Evolutionary conservation across 2,113 vertebrate species (phyloP), one percentile per base, ranked within the genome.

Genomic region (Tragelaphus imberbis): DNA sequence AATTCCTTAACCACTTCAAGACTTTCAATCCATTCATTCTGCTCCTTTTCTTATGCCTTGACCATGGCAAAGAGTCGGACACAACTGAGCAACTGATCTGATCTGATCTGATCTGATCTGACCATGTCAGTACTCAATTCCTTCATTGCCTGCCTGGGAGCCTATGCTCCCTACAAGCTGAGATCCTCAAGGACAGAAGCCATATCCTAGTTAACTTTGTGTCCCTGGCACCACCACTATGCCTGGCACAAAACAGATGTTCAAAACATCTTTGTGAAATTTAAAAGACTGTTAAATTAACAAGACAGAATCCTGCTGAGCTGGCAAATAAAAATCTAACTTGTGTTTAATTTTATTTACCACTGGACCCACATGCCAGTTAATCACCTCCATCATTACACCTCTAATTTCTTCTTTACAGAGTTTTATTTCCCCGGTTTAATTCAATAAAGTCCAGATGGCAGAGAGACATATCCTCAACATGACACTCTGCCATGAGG

Each of bases 281-380:
- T 47, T 86, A 56, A 11, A 55, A 61, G 47, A 1, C 61, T 28
- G 7, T 89, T 56, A 68, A 86, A 90, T 71, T 51, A 58, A n/a
- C 15, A 23, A 65, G 49, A 79, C n/a, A 51, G 65, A 55, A 25
- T 94, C 40, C 27, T 82, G 23, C 47, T 94, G 85, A 85, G 8
- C 40, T 92, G 30, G 14, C 23, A 65, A 44, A 77, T 65, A 61
- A 88, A 80, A 91, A 8, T 30, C 11, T 81, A 28, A 1, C 65
- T 97, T 71, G 36, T 88, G 49, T 79, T 96, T 87, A 80, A 94
- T 95, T 97, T 92, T 92, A 21, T 89, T 89, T 79, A 88, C 90
- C 59, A 51, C 14, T 21, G 17, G 44, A 68, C 51, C 47, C 47
- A 25, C 82, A 68, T 1, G 19, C 5, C n/a, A 53, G 56, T 53